Evolutionary conservation across 2,797 vertebrate genomes (phyloP).

Genomic region (Silurus aristotelis): DNA sequence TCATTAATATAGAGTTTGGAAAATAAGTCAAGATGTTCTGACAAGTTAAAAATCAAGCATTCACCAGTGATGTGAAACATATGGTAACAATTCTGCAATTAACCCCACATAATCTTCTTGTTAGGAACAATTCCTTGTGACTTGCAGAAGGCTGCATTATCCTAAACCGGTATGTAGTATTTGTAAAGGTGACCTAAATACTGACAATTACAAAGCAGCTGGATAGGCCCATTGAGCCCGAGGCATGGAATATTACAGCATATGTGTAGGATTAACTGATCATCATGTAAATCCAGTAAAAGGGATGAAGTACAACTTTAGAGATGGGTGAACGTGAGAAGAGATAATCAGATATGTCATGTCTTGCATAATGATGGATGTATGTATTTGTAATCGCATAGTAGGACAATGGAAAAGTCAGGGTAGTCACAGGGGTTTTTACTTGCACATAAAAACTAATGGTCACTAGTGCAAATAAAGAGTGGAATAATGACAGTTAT

Average conservation of each 20-base stretch:
- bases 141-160: constrained; percentile 30
- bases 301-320: constrained; percentile 27
- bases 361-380: constrained; percentile 23
- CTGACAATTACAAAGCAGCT: constrained; percentile 39
- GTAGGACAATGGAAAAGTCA: background rate
- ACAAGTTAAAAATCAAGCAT: constrained; percentile 3
- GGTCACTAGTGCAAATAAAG: constrained; percentile 3
- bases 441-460: constrained; percentile 18
- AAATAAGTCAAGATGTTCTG: background rate
- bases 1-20: background rate
- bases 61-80: background rate
- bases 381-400: constrained; percentile 25
- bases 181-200: constrained; percentile 49
- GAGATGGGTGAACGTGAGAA: constrained; percentile 22
- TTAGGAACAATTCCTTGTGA: background rate
- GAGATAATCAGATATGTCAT: constrained; percentile 20
- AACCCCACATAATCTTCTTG: background rate
- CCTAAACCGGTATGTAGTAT: constrained; percentile 31
- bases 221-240: constrained; percentile 13
- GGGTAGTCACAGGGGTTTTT: background rate
- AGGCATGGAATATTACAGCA: constrained; percentile 23
- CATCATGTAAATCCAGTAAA: constrained; percentile 47
- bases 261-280: constrained; percentile 53
- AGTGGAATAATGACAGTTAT: background rate
- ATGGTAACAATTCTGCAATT: background rate